Evolutionary conservation across 2,888 invertebrate genomes (phyloP), one percentile per base, ranked within the genome.

Genomic region (Alentia gelatinosa): DNA sequence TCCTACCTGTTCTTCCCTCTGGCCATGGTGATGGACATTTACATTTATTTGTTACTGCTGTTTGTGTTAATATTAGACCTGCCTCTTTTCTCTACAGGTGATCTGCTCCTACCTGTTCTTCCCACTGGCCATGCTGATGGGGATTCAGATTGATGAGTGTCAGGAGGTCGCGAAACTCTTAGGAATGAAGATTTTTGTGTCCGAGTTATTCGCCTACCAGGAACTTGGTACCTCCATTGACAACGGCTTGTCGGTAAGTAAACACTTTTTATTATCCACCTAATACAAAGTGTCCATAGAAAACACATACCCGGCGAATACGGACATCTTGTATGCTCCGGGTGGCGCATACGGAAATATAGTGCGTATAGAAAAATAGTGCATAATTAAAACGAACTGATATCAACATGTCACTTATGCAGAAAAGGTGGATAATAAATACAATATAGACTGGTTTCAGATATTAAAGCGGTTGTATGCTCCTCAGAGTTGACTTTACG

Each of bases 1-100:
- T 91, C 86, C 39, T 92, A 92, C 56, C 35, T 90, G 39, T 92
- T 92, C 68, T 47, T 68, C 74, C 92, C 92, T 3, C 42, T 92
- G 26, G 84, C 91, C 88, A 86, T 75, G 39, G n/a, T 92, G 1
- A 90, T 92, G 42, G 92, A 91, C 15, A 86, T 92, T 12, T n/a
- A n/a, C n/a, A n/a, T 50, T 15, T 50, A 12, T 50, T 50, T 19
- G 19, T 50, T 15, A 15, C 12, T 50, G 19, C 12, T 50, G 50
- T 50, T 50, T 12, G 50, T 37, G 33, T 26, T 84, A 19, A 19
- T 9, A 33, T 35, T 56, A 23, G 47, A 47, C 47, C 47, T 47
- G 7, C 47, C 30, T 68, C 68, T 30, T 68, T 56, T n/a, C 50
- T 5, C 75, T 91, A 26, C 90, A 92, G 92, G 47, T 83, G 1